phyloP scores from a whole-genome alignment of 2,888 invertebrate genomes.

The Notocelia uddmanniana region DNA sequence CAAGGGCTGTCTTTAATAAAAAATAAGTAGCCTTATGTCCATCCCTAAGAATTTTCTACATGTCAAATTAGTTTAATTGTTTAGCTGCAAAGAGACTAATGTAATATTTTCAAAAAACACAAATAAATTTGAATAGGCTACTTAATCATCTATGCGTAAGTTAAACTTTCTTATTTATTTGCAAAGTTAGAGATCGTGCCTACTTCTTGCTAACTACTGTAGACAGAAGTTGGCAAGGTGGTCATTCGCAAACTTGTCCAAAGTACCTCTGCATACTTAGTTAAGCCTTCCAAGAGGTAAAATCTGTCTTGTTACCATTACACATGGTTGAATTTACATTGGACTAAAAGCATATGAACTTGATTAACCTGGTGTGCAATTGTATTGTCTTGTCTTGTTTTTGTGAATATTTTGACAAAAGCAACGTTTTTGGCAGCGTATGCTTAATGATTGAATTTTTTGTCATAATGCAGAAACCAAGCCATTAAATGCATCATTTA shows the following conservation, averaged over 20 bases:
- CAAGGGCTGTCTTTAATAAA: no score
- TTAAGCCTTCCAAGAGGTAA: not conserved
- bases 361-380: slow-evolving; percentile 22
- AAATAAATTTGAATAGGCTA: no score
- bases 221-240: slow-evolving; percentile 14
- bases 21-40: no score
- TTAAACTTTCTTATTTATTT: slow-evolving; percentile 10
- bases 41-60: no score
- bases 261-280: not conserved
- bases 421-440: slow-evolving; percentile 43
- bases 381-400: slow-evolving; percentile 29
- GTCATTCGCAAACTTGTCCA: slow-evolving; percentile 14
- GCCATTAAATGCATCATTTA: slow-evolving; percentile 44
- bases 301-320: not conserved
- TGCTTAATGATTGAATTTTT: slow-evolving; percentile 42
- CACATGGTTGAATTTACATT: not conserved
- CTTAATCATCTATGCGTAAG: not conserved
- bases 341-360: not conserved
- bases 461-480: slow-evolving; percentile 38
- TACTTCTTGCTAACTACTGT: slow-evolving; percentile 21
- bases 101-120: no score
- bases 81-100: no score
- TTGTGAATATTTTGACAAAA: slow-evolving; percentile 39
- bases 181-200: slow-evolving; percentile 16
- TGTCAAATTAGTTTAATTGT: no score